These are phyloP conservation scores for Notechis scutatus DNA, from an alignment of 2,113 vertebrate species.

Conservation along the genomic window DNA sequence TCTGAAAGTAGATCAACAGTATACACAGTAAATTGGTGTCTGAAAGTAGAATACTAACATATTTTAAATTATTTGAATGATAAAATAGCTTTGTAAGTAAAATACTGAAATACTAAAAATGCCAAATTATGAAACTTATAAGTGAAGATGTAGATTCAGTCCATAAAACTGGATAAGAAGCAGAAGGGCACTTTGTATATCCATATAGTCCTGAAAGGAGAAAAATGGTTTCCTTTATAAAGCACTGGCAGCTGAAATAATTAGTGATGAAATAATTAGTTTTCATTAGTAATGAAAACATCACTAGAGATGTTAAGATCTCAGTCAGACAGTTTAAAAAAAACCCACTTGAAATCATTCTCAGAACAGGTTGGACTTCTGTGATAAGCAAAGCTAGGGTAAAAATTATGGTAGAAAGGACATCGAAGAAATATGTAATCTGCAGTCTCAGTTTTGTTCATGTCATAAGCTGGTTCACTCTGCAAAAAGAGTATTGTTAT, in stretches of 20 bases:
- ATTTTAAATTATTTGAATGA: neutral
- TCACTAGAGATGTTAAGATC: neutral
- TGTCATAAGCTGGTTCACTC: neutral
- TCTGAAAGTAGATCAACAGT: neutral
- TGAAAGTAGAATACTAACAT: neutral
- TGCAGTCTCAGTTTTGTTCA: neutral
- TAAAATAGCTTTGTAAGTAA: neutral
- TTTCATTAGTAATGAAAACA: neutral
- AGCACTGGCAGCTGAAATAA: neutral
- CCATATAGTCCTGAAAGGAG: neutral
- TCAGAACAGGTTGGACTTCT: neutral
- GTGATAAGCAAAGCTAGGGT: neutral
- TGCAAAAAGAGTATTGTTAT: neutral
- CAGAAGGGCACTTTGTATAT: neutral
- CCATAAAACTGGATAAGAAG: neutral
- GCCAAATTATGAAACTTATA: neutral
- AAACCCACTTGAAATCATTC: neutral
- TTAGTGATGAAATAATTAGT: neutral
- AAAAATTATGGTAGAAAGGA: neutral
- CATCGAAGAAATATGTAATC: neutral
- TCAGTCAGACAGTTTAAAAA: neutral
- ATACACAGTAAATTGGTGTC: neutral
- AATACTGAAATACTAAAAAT: neutral
- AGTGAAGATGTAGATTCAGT: neutral
- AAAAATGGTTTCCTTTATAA: neutral